Base-by-base conservation (phyloP, 1,140 invertebrate species). In the Calosoma granatense region DNA sequence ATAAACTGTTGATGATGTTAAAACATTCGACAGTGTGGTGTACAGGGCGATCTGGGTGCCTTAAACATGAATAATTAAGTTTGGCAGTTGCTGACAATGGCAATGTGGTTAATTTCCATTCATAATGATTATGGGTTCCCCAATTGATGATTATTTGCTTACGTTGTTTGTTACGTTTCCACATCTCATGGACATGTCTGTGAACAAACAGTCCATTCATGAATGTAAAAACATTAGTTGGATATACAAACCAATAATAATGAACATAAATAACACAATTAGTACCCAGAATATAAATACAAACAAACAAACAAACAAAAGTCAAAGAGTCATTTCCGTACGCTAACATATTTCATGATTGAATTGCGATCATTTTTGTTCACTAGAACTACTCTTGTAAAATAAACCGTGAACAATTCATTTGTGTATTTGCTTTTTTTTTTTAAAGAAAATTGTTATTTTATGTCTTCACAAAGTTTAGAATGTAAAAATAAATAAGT, bases 401-500 rank as follows among this genome's bases (percentile, higher is more conserved):
- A 12, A 47, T 47, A 47, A 47, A 47, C 41, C 41, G 41, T 47
- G 41, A 47, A 47, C 41, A 47, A 47, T 47, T 47, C 15, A 47
- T 47, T 47, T 47, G 41, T 47, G 41, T 47, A 47, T 47, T 47
- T 4, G 3, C 17, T 9, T 17, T 47, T 17, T 47, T 47, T 47
- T 47, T 47, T 47, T 47, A 47, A 47, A 47, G 17, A 47, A 17
- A 47, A 47, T 47, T 47, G 41, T 47, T 47, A 47, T 47, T 47
- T 47, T 36, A 36, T 47, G 41, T 47, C 41, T 47, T 47, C 41
- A 47, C 41, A 47, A 47, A 47, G 41, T 47, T 47, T 47, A 47
- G 41, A 47, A 47, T 47, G 41, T 47, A 47, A 47, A 47, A 47
- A 47, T 47, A 47, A 47, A 47, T 47, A 47, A 47, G 41, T 47